These are phyloP conservation scores for Tetrax tetrax DNA, from an alignment of 2,113 vertebrate genomes.

Conservation along the genomic window DNA sequence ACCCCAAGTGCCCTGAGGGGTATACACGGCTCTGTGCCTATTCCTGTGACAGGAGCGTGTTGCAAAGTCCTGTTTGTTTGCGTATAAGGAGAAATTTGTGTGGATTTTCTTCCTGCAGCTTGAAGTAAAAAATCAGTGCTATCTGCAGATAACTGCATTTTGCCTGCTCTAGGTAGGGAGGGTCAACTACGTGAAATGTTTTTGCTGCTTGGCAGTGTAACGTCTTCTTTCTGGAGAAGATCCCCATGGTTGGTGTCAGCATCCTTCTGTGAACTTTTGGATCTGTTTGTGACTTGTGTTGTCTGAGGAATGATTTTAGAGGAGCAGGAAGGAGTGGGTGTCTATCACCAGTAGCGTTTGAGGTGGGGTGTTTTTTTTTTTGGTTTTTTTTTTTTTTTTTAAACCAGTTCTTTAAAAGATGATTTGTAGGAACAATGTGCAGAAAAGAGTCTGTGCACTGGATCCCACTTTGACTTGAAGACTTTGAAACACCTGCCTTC, in stretches of 20 bases:
- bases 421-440: not conserved
- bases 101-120: not conserved
- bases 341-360: not conserved
- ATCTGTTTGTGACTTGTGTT: not conserved
- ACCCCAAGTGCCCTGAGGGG: not conserved
- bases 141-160: not conserved
- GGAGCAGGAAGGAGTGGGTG: not conserved
- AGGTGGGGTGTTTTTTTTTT: no score
- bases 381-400: not conserved
- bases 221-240: not conserved
- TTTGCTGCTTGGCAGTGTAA: not conserved
- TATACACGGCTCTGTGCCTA: not conserved
- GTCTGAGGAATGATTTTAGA: not conserved
- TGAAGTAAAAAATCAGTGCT: not conserved
- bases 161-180: not conserved
- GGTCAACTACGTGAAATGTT: not conserved
- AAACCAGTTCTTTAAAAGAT: not conserved
- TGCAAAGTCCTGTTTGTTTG: not conserved
- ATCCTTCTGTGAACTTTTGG: not conserved
- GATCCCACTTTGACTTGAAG: not conserved
- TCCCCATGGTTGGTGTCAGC: not conserved
- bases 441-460: not conserved
- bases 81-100: not conserved
- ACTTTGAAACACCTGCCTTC: not conserved
- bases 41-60: not conserved